Percentiles rank a stretch among this genome's conserved stretches.
phyloP scores from a whole-genome alignment of 2,113 vertebrate species.

The Zosterops borbonicus region DNA sequence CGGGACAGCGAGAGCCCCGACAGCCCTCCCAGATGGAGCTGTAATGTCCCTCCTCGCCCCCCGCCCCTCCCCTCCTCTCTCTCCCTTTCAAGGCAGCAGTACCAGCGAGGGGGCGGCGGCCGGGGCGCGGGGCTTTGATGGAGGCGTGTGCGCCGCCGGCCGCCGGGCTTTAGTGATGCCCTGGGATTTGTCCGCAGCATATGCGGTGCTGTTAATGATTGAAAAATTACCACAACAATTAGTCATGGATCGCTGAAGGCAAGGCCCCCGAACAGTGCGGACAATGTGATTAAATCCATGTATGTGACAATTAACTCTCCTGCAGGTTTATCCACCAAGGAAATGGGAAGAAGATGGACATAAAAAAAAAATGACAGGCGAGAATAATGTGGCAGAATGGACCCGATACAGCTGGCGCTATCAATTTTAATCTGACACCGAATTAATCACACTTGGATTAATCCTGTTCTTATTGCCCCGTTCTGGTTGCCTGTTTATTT shows the following conservation, averaged over 20 bases:
- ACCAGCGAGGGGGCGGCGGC: neutral
- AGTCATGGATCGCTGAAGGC: slow-evolving; percentile 82
- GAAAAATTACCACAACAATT: slow-evolving; percentile 91
- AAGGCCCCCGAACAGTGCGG: slow-evolving; percentile 74
- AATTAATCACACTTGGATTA: slow-evolving; percentile 86
- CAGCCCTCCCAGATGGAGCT: slow-evolving; percentile 65
- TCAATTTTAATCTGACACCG: slow-evolving; percentile 83
- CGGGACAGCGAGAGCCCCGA: neutral
- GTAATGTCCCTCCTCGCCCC: slow-evolving; percentile 33
- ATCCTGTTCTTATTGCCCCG: slow-evolving; percentile 75
- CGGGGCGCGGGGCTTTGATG: slow-evolving; percentile 61
- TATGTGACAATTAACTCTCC: slow-evolving; percentile 95
- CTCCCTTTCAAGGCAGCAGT: neutral
- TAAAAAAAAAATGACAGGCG: slow-evolving; percentile 53
- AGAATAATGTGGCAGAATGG: slow-evolving; percentile 71
- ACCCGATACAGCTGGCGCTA: slow-evolving; percentile 89
- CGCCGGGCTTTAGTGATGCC: slow-evolving; percentile 70
- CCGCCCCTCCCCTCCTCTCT: neutral
- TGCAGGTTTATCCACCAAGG: slow-evolving; percentile 80
- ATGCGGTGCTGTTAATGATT: slow-evolving; percentile 93
- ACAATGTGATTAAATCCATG: slow-evolving; percentile 97
- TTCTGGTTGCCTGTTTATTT: slow-evolving; percentile 78
- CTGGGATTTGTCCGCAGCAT: slow-evolving; percentile 86
- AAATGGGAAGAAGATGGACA: slow-evolving; percentile 65
- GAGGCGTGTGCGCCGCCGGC: slow-evolving; percentile 57